A percentile compares a stretch with the other conserved stretches of the same genome.
Conservation (phyloP, 2,888 invertebrate species). For the Yponomeuta plumbellus region DNA sequence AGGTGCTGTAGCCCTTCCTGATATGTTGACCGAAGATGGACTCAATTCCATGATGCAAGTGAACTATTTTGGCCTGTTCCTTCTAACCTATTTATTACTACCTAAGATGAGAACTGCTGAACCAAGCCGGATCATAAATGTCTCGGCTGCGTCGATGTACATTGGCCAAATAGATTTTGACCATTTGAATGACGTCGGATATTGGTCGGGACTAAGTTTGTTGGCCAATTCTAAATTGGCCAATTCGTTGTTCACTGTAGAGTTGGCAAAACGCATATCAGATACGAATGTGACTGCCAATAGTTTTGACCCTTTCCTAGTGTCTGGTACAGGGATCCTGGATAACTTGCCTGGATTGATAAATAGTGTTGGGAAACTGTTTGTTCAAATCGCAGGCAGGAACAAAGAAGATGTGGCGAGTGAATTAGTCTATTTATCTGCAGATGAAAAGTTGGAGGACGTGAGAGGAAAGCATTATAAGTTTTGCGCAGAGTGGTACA, state of each 20-base stretch:
- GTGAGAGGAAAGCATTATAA: conserved; percentile 53
- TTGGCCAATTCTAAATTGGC: conserved; percentile 76
- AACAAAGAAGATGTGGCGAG: conserved; percentile 51
- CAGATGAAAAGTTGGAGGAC: conserved; percentile 39
- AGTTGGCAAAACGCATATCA: conserved; percentile 72
- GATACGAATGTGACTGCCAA: conserved; percentile 79
- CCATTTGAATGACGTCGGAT: conserved; percentile 53
- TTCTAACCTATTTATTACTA: conserved; percentile 81
- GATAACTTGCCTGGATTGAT: conserved; percentile 37
- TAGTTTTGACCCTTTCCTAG: conserved; percentile 74
- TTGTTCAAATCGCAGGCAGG: conserved; percentile 49
- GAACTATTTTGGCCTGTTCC: conserved; percentile 84
- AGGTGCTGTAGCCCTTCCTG: conserved; percentile 62
- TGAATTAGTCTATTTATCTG: conserved; percentile 52
- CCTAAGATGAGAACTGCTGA: conserved; percentile 69
- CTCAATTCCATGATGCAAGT: conserved; percentile 81
- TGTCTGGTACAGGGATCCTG: conserved; percentile 50
- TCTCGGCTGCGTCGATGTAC: conserved; percentile 78
- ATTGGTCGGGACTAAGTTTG: conserved; percentile 40
- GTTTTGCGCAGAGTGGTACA: conserved; percentile 47
- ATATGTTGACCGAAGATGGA: conserved; percentile 77
- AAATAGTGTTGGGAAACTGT: conserved; percentile 36
- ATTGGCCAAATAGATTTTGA: conserved; percentile 57
- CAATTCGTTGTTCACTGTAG: conserved; percentile 76
- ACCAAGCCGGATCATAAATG: conserved; percentile 79